Base-by-base conservation (phyloP, 2,113 vertebrate species). In the Opisthocomus hoazin region DNA sequence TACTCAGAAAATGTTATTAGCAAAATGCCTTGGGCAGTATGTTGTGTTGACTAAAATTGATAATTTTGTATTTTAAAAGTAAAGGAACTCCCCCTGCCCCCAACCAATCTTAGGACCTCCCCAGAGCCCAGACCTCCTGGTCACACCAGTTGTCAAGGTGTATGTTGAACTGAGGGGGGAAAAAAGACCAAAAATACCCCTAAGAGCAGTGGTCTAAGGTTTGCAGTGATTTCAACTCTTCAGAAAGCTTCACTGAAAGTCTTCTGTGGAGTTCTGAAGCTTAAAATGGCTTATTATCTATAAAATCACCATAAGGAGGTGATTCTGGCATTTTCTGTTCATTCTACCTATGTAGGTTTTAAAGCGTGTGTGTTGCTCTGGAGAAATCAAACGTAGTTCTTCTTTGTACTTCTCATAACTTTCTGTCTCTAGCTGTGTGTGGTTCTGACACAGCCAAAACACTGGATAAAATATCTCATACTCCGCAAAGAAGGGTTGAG, bases 1-100 rank as follows among this genome's bases (percentile, higher is more conserved):
- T 94, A 95, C 97, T 98, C 77, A 90, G 30, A 94, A 93, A 96
- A 93, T 91, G 29, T 96, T 97, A 97, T 98, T 98, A 98, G 92
- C 83, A 95, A 94, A 94, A 87, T 95, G 97, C 96, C 97, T 98
- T 96, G 95, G 95, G 96, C 97, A 87, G 70, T 96, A 86, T 86
- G 43, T 76, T 92, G 57, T 43, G 64, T 94, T 95, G 95, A 79
- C 90, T 93, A 95, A 97, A 97, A 95, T 80, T 85, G 81, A 93
- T 96, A 91, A 95, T 96, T 95, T 76, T 80, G 39, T 89, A 39
- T 37, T 94, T 94, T 77, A 84, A 95, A 88, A 81, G 26, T 90
- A 63, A 93, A 90, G 39, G 16, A 90, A 74, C 34, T 78, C 16
- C 7, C 15, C 14, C 22, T 43, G 21, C n/a, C 65, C 46, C 13